Conservation (phyloP, 2,888 invertebrate genomes). For the Timandra comae region DNA sequence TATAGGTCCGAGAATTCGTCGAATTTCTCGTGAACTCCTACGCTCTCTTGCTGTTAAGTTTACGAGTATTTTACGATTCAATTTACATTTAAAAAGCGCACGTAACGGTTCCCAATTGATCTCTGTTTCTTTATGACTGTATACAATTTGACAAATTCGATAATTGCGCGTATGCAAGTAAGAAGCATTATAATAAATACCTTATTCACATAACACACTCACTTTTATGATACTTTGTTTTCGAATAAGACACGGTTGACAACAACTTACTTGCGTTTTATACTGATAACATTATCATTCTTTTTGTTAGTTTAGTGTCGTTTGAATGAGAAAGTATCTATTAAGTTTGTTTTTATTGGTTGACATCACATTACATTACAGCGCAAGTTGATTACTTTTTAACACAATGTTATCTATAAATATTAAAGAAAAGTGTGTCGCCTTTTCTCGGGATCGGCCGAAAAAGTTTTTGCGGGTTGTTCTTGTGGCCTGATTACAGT, state of each 20-base stretch:
- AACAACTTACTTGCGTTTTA: not conserved
- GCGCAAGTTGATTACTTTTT: no score
- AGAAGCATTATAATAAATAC: conserved; percentile 3
- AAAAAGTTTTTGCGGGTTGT: no score
- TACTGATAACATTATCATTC: not conserved
- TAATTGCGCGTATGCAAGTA: conserved; percentile 11
- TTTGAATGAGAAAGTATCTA: no score
- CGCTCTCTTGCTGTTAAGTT: conserved; percentile 38
- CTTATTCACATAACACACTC: conserved; percentile 8
- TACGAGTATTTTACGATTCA: conserved; percentile 54
- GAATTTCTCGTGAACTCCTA: conserved; percentile 36
- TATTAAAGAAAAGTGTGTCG: no score
- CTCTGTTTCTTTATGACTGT: conserved; percentile 37
- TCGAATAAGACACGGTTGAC: not conserved
- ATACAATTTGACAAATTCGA: conserved; percentile 31
- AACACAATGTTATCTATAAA: no score
- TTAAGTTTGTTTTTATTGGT: no score
- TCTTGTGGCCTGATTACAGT: no score
- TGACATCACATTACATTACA: no score
- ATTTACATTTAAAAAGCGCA: conserved; percentile 56
- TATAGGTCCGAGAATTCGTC: conserved; percentile 21
- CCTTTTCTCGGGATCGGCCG: no score
- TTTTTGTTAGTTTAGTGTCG: no score
- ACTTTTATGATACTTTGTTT: conserved; percentile 1
- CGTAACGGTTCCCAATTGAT: conserved; percentile 47